Evolutionary conservation across 2,113 vertebrate genomes (phyloP), one percentile per base, ranked within the genome.

Genomic region (Choloepus hoffmanni): DNA sequence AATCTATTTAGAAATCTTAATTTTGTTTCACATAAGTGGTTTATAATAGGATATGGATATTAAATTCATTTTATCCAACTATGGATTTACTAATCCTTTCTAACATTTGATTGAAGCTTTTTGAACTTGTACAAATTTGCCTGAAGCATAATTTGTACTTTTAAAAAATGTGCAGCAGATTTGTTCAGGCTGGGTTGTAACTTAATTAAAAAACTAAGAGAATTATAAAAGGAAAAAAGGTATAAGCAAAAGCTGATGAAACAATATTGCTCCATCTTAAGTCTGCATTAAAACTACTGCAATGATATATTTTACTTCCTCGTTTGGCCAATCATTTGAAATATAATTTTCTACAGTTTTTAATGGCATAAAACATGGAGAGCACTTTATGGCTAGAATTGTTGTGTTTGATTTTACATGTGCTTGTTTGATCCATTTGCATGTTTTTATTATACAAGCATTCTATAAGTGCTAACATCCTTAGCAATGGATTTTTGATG

Each of bases 171-270:
- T 67, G 28, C 53, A 90, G 15, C 65, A 94, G 50, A 63, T 95
- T 96, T 94, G 84, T 50, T 89, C 94, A 10, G 9, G 40, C 96
- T 95, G 76, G 60, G 82, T 68, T 24, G 96, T 95, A 96, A 58
- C 9, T 97, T 97, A 97, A 97, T 97, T 98, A 78, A 96, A 74
- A 73, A 33, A 95, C 97, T 36, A 36, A 95, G 43, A 70, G 10
- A 93, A 28, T 95, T 93, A 76, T 74, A 83, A 96, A 96, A 92
- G 94, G 58, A 23, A 0, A n/a, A 0, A 0, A 5, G 19, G 53
- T 36, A 19, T 67, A 0, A 28, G 65, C 36, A 36, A 50, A 77
- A 72, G 24, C 3, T 77, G n/a, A 89, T 77, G 85, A 89, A 9
- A 72, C 76, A 92, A 9, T 21, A 74, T 84, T 19, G 18, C 12